Base-by-base conservation (phyloP, 2,797 vertebrate genomes). In the Melanotaenia nigrans region DNA sequence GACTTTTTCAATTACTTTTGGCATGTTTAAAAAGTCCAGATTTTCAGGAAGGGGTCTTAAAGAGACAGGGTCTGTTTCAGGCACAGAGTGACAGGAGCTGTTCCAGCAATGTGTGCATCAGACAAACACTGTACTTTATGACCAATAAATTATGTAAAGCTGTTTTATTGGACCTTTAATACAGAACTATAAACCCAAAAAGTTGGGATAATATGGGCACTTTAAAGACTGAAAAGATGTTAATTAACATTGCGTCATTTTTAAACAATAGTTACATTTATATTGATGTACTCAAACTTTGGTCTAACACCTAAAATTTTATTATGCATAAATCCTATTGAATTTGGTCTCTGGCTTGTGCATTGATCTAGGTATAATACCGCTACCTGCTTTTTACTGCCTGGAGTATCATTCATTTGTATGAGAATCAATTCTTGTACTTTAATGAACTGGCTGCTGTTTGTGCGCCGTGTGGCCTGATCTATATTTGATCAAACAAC, bases 401-500 rank as follows among this genome's bases (percentile, higher is more conserved):
- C 47, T 54, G 51, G 51, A 28, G 24, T 53, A 14, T 14, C 24
- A 5, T 53, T 24, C 13, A 14, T 24, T 7, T 30, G 38, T 30
- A 42, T 45, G 18, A 49, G 35, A 61, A 20, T 45, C 38, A 36
- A 61, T 57, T 7, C 14, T 55, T 16, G 25, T 28, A 54, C 51
- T 54, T 54, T 16, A 7, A 55, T 55, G 53, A 55, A 16, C 13
- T 30, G 24, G 24, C 25, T 55, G 12, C 6, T 25, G 6, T 55
- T 13, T 55, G 49, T 53, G 49, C 9, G 22, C 22, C 22, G 10
- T 53, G 22, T 53, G 24, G 22, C 49, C 24, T 71, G 53, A 8
- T 64, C 38, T 51, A n/a, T 59, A 51, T 36, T 38, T 47, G 20
- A 63, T 32, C 45, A 67, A 61, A 47, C 53, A n/a, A 35, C 22